Conservation (phyloP, 2,113 vertebrate genomes). For the Otolemur garnettii region DNA sequence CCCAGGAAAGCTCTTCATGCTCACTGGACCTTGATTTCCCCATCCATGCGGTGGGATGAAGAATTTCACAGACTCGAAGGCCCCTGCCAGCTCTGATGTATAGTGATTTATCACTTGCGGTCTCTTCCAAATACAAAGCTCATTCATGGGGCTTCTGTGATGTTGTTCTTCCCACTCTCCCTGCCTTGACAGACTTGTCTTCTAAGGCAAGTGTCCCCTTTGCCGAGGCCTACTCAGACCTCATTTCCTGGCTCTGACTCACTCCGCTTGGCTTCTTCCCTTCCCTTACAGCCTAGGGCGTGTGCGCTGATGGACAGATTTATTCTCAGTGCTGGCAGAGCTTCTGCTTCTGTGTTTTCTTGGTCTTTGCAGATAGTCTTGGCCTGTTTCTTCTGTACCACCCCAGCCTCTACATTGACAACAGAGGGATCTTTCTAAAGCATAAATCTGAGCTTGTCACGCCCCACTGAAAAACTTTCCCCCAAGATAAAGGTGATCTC, state of each 20-base stretch:
- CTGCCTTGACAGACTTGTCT: conserved; percentile 4
- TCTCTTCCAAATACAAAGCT: background rate
- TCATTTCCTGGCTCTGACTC: conserved; percentile 64
- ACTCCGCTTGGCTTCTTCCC: background rate
- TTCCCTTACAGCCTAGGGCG: background rate
- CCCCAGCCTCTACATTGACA: background rate
- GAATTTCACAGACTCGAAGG: background rate
- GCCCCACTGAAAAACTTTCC: background rate
- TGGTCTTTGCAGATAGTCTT: background rate
- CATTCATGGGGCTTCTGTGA: conserved; percentile 17
- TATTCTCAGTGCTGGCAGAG: background rate
- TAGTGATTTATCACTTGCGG: background rate
- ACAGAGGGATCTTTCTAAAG: background rate
- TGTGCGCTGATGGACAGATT: background rate
- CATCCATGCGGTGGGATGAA: background rate
- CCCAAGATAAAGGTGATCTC: background rate
- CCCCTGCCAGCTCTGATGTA: background rate
- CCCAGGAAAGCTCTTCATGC: background rate
- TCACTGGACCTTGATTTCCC: background rate
- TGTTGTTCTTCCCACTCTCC: background rate
- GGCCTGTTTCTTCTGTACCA: background rate
- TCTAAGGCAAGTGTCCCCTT: background rate
- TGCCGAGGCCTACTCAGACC: conserved; percentile 46
- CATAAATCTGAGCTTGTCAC: background rate
- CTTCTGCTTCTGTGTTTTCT: background rate